phyloP scores from a whole-genome alignment of 2,113 vertebrate genomes.

The Lagenorhynchus albirostris region DNA sequence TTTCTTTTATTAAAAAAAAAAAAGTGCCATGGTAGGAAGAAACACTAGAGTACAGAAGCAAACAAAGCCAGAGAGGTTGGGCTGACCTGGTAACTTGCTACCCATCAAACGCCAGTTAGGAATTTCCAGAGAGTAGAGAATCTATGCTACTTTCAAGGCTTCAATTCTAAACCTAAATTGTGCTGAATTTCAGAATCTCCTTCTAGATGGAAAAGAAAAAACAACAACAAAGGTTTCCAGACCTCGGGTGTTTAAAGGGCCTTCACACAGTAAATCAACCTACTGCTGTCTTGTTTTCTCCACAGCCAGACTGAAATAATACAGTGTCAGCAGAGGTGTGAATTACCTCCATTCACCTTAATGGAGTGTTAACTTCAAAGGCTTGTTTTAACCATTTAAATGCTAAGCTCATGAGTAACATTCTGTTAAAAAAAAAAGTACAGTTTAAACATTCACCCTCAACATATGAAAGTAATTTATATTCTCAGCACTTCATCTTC shows the following conservation, averaged over 20 bases:
- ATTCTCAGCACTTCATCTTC: slow-evolving; percentile 60
- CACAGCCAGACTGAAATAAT: slow-evolving; percentile 67
- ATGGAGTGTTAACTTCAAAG: slow-evolving; percentile 74
- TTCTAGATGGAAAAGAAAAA: neutral
- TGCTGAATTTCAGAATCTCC: slow-evolving; percentile 3
- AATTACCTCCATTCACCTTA: slow-evolving; percentile 80
- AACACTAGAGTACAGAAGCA: neutral
- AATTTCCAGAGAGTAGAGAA: neutral
- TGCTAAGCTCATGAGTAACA: slow-evolving; percentile 65
- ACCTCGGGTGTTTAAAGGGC: slow-evolving; percentile 55
- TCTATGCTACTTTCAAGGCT: neutral
- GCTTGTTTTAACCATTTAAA: slow-evolving; percentile 74
- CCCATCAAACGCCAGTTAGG: neutral
- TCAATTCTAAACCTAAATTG: neutral
- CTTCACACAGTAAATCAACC: slow-evolving; percentile 56
- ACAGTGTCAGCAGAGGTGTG: slow-evolving; percentile 76
- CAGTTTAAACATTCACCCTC: slow-evolving; percentile 61
- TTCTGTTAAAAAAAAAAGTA: slow-evolving; percentile 32
- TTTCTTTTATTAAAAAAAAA: slow-evolving; percentile 4
- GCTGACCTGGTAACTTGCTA: neutral
- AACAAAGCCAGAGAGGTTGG: neutral
- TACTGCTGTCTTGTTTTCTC: slow-evolving; percentile 59
- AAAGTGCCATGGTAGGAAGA: neutral
- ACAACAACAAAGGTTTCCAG: slow-evolving; percentile 53
- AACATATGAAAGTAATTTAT: slow-evolving; percentile 67